Percentiles rank a stretch among this genome's conserved stretches.
These are phyloP conservation scores for Corvus hawaiiensis DNA, from an alignment of 2,113 vertebrate genomes.

Conservation along the genomic window DNA sequence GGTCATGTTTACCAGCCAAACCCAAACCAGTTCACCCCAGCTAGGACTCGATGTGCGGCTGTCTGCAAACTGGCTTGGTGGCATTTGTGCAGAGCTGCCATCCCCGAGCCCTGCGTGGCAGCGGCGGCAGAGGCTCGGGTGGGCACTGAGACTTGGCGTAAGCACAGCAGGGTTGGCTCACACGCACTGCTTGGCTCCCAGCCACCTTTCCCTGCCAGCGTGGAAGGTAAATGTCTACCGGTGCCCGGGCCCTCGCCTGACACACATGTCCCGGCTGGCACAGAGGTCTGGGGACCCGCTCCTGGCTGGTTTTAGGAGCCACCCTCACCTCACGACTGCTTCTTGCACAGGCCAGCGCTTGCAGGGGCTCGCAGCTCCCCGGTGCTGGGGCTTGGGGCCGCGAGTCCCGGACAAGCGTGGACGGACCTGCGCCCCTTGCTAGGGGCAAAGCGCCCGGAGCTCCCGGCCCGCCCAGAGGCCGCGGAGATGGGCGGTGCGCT, in stretches of 20 bases:
- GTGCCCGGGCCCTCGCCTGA: fast-evolving
- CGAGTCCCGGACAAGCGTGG: too few species aligned
- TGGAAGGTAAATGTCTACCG: neutral
- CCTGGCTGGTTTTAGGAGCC: neutral
- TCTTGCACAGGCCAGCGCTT: neutral
- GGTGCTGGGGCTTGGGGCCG: too few species aligned
- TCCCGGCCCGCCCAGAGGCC: fast-evolving
- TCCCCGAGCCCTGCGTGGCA: neutral
- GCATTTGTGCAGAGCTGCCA: neutral
- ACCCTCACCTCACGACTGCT: neutral
- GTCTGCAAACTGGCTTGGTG: neutral
- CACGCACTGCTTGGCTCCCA: neutral
- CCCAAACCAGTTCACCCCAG: neutral
- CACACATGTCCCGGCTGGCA: fast-evolving
- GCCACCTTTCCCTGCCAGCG: neutral
- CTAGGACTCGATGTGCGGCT: fast-evolving
- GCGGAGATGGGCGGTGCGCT: neutral
- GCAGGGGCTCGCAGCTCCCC: neutral
- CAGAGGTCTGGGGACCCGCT: neutral
- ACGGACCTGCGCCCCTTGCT: fast-evolving
- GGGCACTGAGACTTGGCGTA: neutral
- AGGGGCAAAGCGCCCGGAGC: fast-evolving
- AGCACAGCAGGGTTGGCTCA: neutral
- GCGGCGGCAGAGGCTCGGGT: neutral
- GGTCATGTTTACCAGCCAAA: neutral